These are phyloP conservation scores for Trissolcus brochymenae DNA, from an alignment of 2,888 invertebrate species.

Conservation along the genomic window DNA sequence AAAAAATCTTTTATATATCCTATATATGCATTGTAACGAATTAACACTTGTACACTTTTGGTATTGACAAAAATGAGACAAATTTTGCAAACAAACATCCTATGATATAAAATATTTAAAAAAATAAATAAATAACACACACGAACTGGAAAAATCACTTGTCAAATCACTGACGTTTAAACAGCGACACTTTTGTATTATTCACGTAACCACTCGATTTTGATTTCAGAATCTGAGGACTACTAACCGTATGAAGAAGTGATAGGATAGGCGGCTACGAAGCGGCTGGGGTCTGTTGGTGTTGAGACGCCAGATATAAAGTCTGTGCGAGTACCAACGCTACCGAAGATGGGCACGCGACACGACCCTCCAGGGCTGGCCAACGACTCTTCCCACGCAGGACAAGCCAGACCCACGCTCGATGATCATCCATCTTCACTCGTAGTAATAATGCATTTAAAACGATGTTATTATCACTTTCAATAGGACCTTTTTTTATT, in stretches of 20 bases:
- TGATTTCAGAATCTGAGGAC: background rate
- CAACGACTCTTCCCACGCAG: slow-evolving; percentile 72
- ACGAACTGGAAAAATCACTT: too few species aligned
- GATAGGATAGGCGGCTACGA: slow-evolving; percentile 70
- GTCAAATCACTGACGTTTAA: background rate
- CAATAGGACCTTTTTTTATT: too few species aligned
- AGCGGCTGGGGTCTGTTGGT: slow-evolving; percentile 72
- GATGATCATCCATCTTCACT: slow-evolving; percentile 43
- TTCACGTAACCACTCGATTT: background rate
- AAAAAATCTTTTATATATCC: too few species aligned
- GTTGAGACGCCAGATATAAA: slow-evolving; percentile 74
- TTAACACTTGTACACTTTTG: background rate
- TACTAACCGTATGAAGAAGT: slow-evolving; percentile 69
- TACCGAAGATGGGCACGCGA: slow-evolving; percentile 75
- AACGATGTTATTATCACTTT: too few species aligned
- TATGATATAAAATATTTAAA: too few species aligned
- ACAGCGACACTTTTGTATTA: background rate
- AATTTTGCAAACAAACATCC: background rate
- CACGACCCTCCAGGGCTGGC: slow-evolving; percentile 73
- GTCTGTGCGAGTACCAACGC: slow-evolving; percentile 68
- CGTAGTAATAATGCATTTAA: too few species aligned
- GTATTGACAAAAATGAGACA: background rate
- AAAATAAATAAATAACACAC: too few species aligned
- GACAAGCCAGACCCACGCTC: slow-evolving; percentile 62
- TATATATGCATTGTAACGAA: too few species aligned